Evolutionary conservation across 2,113 vertebrate species (phyloP).

Genomic region (Pavo muticus): DNA sequence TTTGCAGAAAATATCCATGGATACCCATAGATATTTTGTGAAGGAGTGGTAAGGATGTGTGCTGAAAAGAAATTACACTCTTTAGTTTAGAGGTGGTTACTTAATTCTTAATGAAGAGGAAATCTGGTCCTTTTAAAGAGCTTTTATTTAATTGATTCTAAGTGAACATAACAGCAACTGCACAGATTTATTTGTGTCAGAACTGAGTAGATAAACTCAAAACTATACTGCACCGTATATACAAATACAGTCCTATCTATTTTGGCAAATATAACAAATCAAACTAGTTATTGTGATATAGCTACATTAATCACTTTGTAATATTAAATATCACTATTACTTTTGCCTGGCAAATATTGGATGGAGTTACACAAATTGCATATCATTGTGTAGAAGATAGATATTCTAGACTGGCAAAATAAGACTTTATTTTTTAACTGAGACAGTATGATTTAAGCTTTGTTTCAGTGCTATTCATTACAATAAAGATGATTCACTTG

Average conservation of each 20-base stretch:
- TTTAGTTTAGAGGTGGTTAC: background rate
- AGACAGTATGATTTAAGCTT: background rate
- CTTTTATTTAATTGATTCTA: background rate
- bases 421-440: background rate
- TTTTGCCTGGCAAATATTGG: background rate
- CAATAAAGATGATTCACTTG: background rate
- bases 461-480: background rate
- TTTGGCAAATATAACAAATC: background rate
- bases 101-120: background rate
- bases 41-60: background rate
- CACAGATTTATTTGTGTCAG: background rate
- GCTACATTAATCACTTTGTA: background rate
- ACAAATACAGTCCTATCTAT: background rate
- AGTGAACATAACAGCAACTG: background rate
- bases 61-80: background rate
- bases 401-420: background rate
- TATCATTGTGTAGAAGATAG: background rate
- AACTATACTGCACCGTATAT: background rate
- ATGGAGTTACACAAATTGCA: background rate
- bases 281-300: background rate
- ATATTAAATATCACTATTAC: background rate
- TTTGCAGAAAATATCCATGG: background rate
- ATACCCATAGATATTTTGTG: background rate
- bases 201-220: background rate
- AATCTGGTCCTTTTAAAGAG: background rate